Conservation (phyloP, 1,140 invertebrate species). For the Drosophila triauraria region DNA sequence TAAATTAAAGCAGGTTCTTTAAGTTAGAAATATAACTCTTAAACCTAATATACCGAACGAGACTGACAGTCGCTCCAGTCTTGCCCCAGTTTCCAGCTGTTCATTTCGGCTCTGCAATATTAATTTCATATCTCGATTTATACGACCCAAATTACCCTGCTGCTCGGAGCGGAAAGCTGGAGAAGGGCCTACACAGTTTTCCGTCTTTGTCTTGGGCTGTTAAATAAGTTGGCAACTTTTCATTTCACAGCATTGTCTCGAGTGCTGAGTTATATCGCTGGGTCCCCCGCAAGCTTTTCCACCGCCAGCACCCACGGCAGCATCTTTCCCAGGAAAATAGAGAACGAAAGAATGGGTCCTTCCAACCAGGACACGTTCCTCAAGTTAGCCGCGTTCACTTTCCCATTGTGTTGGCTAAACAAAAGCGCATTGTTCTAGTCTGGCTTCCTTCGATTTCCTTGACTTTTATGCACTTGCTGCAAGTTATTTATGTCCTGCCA, state of each 20-base stretch:
- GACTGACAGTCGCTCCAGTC: not conserved
- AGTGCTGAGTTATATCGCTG: conserved; percentile 38
- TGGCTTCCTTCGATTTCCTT: conserved; percentile 79
- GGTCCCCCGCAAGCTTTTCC: conserved; percentile 28
- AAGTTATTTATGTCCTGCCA: conserved; percentile 75
- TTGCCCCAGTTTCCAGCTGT: conserved; percentile 25
- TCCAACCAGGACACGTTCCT: conserved; percentile 57
- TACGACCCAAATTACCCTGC: conserved; percentile 65
- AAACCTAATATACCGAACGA: not conserved
- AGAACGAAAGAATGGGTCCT: conserved; percentile 11
- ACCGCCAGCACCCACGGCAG: conserved; percentile 35
- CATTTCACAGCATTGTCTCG: conserved; percentile 71
- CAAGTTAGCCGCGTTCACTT: conserved; percentile 65
- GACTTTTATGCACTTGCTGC: conserved; percentile 81
- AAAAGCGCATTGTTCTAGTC: conserved; percentile 78
- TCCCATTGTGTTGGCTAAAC: conserved; percentile 73
- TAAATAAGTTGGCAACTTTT: conserved; percentile 72
- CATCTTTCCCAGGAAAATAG: conserved; percentile 22
- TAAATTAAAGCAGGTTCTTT: not conserved
- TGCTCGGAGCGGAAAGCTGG: not conserved
- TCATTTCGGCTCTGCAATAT: conserved; percentile 44
- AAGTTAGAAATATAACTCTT: not conserved
- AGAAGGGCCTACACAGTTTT: conserved; percentile 44
- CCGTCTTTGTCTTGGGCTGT: conserved; percentile 55
- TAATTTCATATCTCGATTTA: conserved; percentile 61